Percentiles rank a stretch among this genome's conserved stretches.
phyloP scores from a whole-genome alignment of 2,113 vertebrate genomes.

The Xiphorhynchus elegans region DNA sequence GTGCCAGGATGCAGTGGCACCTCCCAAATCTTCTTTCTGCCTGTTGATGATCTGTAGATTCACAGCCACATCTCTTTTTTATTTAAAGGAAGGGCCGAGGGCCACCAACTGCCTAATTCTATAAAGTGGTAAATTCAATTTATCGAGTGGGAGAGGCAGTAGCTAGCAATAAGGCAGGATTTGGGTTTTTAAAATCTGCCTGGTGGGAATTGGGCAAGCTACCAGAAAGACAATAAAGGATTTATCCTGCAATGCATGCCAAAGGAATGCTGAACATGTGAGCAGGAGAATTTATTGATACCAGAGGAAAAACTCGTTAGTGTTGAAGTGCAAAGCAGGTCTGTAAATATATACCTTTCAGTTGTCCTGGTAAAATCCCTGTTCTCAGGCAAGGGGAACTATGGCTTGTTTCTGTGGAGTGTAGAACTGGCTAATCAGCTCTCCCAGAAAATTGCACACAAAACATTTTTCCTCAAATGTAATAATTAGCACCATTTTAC shows the following conservation, averaged over 20 bases:
- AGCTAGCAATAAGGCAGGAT: constrained; percentile 4
- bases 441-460: not conserved
- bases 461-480: not conserved
- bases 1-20: not conserved
- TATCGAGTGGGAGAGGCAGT: not conserved
- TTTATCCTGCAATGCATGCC: constrained; percentile 12
- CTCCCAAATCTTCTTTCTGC: not conserved
- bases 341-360: not conserved
- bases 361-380: not conserved
- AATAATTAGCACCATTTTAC: not conserved
- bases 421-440: not conserved
- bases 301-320: constrained; percentile 34
- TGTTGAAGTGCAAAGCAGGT: not conserved
- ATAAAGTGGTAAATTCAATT: constrained; percentile 40
- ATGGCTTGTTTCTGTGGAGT: not conserved
- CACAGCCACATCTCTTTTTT: not conserved
- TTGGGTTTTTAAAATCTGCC: constrained; percentile 28
- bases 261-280: not conserved
- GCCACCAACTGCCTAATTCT: not conserved
- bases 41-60: not conserved
- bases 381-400: not conserved
- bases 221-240: constrained; percentile 54
- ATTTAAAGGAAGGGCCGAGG: not conserved
- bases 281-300: constrained; percentile 25
- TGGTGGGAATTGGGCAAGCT: constrained; percentile 21